Base-by-base conservation (phyloP, 2,888 invertebrate genomes). In the Nomada flava region DNA sequence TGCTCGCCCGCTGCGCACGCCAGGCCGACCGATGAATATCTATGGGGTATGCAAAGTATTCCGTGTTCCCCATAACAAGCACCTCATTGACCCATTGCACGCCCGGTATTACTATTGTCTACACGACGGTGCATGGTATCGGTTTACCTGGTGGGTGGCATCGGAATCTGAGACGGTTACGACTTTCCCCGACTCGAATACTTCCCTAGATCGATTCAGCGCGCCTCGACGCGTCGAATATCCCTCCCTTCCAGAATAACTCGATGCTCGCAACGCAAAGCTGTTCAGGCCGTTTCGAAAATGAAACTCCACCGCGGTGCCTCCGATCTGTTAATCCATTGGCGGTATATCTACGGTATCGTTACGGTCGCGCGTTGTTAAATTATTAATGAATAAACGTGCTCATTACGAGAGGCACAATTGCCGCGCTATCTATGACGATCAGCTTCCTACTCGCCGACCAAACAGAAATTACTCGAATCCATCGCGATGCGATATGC, bases 1-100 rank as follows among this genome's bases (percentile, higher is more conserved):
- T 36, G 65, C 59, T 71, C 73, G 74, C 63, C 68, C 82, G 52
- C 72, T 36, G 69, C 67, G 70, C 74, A 57, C 73, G 69, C 70
- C 71, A 71, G 71, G 47, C 82, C 62, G 73, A 18, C 64, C 91
- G 91, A 92, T 91, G 92, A 91, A 91, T 92, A 93, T 92, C 92
- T 92, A 92, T 88, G 89, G 89, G 89, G 89, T 92, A 92, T 92
- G 93, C 92, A 93, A 93, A 93, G 91, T 89, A 90, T 90, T 92
- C 87, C 92, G 92, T 92, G 92, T 92, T 91, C 87, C 87, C 91
- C 92, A 93, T 93, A 92, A 92, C 92, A 92, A 93, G 92, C 91
- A 92, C 90, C 92, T 92, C 92, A 91, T 93, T 93, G 93, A 92
- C 92, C 92, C 91, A 92, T 92, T 91, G 91, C 88, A 89, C 87